Conservation (phyloP, 2,113 vertebrate genomes). For the Perca flavescens region DNA sequence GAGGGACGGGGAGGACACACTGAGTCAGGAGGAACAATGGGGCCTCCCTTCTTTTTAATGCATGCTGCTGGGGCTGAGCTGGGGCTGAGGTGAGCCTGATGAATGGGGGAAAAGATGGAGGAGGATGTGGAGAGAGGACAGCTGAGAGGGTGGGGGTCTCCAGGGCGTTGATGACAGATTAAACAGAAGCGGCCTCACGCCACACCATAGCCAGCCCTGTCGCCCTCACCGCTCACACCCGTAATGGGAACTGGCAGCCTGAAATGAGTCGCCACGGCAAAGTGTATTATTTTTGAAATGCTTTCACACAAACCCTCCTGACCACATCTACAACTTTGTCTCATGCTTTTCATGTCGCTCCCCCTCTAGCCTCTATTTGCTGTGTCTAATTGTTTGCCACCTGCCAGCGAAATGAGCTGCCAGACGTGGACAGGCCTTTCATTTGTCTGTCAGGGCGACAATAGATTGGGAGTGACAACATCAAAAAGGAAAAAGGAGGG, state of each 20-base stretch:
- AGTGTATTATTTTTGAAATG: slow-evolving; percentile 99
- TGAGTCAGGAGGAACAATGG: slow-evolving; percentile 63
- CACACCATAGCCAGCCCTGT: slow-evolving; percentile 89
- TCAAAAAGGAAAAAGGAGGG: slow-evolving; percentile 86
- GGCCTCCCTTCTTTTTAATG: slow-evolving; percentile 79
- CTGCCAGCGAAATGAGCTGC: slow-evolving; percentile 99
- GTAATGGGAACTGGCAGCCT: slow-evolving; percentile 98
- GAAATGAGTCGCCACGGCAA: slow-evolving; percentile 96
- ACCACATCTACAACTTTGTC: slow-evolving; percentile 94
- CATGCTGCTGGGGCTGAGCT: slow-evolving; percentile 86
- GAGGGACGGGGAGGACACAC: slow-evolving; percentile 41
- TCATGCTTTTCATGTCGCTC: slow-evolving; percentile 94
- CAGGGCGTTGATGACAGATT: slow-evolving; percentile 96
- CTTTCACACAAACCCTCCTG: slow-evolving; percentile 98
- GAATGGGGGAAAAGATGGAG: slow-evolving; percentile 84
- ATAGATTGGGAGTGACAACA: slow-evolving; percentile 96
- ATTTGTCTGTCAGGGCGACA: slow-evolving; percentile 92
- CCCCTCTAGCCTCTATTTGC: slow-evolving; percentile 92
- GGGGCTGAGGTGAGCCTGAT: slow-evolving; percentile 91
- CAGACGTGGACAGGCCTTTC: slow-evolving; percentile 91
- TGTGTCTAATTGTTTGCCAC: slow-evolving; percentile 99
- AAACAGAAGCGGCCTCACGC: slow-evolving; percentile 94
- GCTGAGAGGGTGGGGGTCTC: slow-evolving; percentile 88
- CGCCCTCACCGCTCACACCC: slow-evolving; percentile 91
- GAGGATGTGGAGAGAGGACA: slow-evolving; percentile 59